phyloP scores from a whole-genome alignment of 2,888 invertebrate genomes.

The Tipula unca region DNA sequence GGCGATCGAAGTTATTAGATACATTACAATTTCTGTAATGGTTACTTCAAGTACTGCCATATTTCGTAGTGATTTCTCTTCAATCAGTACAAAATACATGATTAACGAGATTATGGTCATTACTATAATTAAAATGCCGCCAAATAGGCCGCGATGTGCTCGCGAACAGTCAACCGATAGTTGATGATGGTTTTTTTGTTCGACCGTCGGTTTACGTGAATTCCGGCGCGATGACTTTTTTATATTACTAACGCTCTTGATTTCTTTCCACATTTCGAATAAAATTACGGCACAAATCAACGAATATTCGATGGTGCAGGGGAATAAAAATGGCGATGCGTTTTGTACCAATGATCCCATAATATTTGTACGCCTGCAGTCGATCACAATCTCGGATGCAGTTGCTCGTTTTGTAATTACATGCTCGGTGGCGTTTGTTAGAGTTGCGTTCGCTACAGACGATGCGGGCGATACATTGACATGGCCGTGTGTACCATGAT shows the following conservation, averaged over 20 bases:
- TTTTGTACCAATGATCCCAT: constrained; percentile 54
- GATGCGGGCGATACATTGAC: not conserved
- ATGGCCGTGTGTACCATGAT: constrained; percentile 29
- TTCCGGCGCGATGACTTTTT: constrained; percentile 27
- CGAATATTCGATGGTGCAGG: constrained; percentile 75
- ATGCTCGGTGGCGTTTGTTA: not conserved
- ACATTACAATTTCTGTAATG: constrained; percentile 58
- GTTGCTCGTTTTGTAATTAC: constrained; percentile 24
- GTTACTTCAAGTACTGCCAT: constrained; percentile 59
- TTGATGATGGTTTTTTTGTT: constrained; percentile 41
- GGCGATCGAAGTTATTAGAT: constrained; percentile 51
- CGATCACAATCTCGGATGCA: constrained; percentile 26
- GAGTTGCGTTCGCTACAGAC: not conserved
- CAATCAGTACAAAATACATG: constrained; percentile 70
- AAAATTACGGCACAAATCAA: constrained; percentile 74
- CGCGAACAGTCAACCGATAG: constrained; percentile 68
- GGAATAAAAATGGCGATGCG: constrained; percentile 65
- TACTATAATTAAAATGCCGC: constrained; percentile 60
- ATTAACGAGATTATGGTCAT: constrained; percentile 71
- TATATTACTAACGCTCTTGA: constrained; percentile 34
- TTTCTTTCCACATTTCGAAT: constrained; percentile 80
- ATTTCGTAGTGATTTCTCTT: constrained; percentile 45
- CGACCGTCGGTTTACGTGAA: constrained; percentile 20
- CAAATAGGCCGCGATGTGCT: constrained; percentile 62
- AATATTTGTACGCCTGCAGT: constrained; percentile 49